These are phyloP conservation scores for Boloria euphrosyne DNA, from an alignment of 2,888 invertebrate genomes.

Conservation along the genomic window DNA sequence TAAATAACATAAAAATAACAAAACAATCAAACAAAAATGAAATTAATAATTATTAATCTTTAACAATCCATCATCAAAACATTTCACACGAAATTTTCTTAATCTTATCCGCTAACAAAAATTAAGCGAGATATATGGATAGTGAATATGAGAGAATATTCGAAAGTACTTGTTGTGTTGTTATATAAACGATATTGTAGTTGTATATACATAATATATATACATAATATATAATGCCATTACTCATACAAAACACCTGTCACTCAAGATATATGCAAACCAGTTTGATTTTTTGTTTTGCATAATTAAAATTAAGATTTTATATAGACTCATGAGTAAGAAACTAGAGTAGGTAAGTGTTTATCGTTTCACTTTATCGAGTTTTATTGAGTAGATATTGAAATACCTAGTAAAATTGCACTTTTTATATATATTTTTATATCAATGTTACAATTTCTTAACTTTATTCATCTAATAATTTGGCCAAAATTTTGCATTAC, in stretches of 20 bases:
- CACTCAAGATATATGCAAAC: constrained; percentile 25
- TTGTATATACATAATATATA: constrained; percentile 7
- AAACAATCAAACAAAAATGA: too few species aligned
- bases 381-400: too few species aligned
- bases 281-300: constrained; percentile 18
- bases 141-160: constrained; percentile 21
- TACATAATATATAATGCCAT: constrained; percentile 15
- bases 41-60: not conserved
- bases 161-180: constrained; percentile 24
- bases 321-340: not conserved
- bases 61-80: constrained; percentile 2
- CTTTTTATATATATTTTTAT: too few species aligned
- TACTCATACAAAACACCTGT: constrained; percentile 35
- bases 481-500: too few species aligned
- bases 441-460: too few species aligned
- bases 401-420: too few species aligned
- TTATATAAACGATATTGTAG: constrained; percentile 28
- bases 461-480: too few species aligned
- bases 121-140: constrained; percentile 14
- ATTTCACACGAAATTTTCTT: not conserved
- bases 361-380: not conserved
- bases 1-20: too few species aligned
- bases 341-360: not conserved
- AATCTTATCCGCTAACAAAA: not conserved
- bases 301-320: constrained; percentile 17